Evolutionary conservation across 2,113 vertebrate genomes (phyloP).

Genomic region (Lycocorax pyrrhopterus): DNA sequence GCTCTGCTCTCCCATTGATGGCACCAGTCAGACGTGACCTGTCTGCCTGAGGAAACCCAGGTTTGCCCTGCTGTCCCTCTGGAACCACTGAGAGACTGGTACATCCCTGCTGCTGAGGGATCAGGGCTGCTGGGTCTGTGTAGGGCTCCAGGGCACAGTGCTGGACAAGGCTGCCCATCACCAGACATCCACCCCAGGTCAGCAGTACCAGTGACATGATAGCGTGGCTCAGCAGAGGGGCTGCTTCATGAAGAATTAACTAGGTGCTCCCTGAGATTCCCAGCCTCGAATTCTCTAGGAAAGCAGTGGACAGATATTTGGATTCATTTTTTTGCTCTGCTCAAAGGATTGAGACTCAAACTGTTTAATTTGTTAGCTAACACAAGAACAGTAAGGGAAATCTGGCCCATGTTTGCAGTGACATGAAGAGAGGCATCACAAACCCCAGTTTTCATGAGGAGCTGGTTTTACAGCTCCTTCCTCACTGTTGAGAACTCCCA

Average conservation of each 20-base stretch:
- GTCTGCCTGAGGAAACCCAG: background rate
- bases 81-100: background rate
- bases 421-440: background rate
- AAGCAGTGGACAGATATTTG: background rate
- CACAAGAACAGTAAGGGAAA: background rate
- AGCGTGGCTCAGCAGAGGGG: accelerated
- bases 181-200: background rate
- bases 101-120: too few relatives aligned
- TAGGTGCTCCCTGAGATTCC: background rate
- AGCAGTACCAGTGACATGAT: accelerated
- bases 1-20: background rate
- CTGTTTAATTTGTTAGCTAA: background rate
- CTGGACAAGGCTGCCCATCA: background rate
- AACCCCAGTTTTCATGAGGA: background rate
- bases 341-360: background rate
- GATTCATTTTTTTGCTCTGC: background rate
- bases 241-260: background rate
- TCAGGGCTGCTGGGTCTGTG: accelerated
- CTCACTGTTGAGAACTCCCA: background rate
- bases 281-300: background rate
- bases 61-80: background rate
- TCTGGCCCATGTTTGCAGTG: background rate
- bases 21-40: accelerated
- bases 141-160: accelerated
- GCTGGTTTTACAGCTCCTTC: background rate